These are phyloP conservation scores for Sebastes steindachneri DNA, from an alignment of 2,797 vertebrate species.

Conservation along the genomic window DNA sequence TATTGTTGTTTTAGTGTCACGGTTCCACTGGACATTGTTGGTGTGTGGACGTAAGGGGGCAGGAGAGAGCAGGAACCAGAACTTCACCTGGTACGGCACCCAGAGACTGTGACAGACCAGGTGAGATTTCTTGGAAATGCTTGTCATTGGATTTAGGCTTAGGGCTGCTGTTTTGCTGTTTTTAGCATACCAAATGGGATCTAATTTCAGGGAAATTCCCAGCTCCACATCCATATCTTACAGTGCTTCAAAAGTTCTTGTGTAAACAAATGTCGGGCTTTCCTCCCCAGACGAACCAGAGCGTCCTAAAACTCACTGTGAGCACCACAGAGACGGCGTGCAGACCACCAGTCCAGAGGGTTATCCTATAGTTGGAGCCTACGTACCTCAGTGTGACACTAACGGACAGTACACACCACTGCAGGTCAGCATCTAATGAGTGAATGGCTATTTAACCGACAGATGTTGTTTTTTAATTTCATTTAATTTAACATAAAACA, in stretches of 20 bases:
- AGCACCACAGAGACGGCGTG: constrained; percentile 71
- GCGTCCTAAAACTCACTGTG: constrained; percentile 71
- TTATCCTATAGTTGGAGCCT: constrained; percentile 42
- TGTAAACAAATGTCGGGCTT: background rate
- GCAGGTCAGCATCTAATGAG: constrained; percentile 28
- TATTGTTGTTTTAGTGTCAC: constrained; percentile 79
- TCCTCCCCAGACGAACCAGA: constrained; percentile 21
- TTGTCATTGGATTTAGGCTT: background rate
- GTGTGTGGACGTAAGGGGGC: constrained; percentile 85
- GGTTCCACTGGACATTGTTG: constrained; percentile 87
- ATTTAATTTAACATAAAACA: background rate
- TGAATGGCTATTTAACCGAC: background rate
- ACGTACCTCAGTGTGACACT: constrained; percentile 77
- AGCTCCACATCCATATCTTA: too few species aligned
- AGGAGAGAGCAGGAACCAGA: constrained; percentile 83
- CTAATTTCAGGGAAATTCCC: too few species aligned
- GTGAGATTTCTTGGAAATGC: constrained; percentile 60
- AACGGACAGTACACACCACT: constrained; percentile 77
- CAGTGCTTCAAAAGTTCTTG: background rate
- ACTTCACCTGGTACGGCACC: constrained; percentile 70
- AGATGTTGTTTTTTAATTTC: background rate
- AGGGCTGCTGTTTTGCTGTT: background rate
- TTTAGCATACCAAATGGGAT: background rate
- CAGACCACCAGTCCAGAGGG: constrained; percentile 39
- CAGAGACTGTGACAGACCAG: constrained; percentile 77